Evolutionary conservation across 35 echinoderm and acorn worm species (phyloP), one percentile per base, ranked within the genome.

Genomic region (Heliocidaris tuberculata): DNA sequence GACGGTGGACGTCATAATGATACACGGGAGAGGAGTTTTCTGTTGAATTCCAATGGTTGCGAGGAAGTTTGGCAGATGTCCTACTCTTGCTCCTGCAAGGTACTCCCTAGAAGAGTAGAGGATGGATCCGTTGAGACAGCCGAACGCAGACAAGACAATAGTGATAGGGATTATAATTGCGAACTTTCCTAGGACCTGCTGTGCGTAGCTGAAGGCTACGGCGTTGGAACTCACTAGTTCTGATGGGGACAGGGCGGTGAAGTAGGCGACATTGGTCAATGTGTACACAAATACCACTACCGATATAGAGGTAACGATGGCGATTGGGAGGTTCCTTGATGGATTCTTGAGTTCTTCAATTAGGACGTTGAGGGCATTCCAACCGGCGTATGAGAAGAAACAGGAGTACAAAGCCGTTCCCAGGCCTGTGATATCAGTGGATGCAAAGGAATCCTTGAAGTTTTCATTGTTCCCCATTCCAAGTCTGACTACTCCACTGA

Each of bases 231-330:
- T 32, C 88, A 97, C 47, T 21, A 97, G 19, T 47, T 97, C 95
- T 35, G 92, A n/a, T 47, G 96, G 95, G 4, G 95, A 94, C n/a
- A 97, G 88, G 13, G 94, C 96, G 13, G 89, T 85, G 56, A 96
- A 96, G 31, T 96, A 97, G 49, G 96, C 95, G 9, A 97, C 54
- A 94, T 97, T 97, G 47, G 90, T 65, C 42, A 97, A n/a, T 5
- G 94, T 90, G 90, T 97, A 96, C 13, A 94, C 85, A 15, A 94
- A 7, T 15, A 95, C 94, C 19, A 97, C 93, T 4, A 96, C 6
- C 11, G 78, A 15, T 88, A 97, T 86, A 6, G 96, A 95, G 12
- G 92, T 31, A 2, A 96, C 94, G 16, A 95, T 95, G 27, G 95
- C 95, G 0, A 92, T 85, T 85, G 96, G 96, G 48, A 97, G 59